These are phyloP conservation scores for Sthenelais limicola DNA, from an alignment of 2,888 invertebrate genomes.

Conservation along the genomic window DNA sequence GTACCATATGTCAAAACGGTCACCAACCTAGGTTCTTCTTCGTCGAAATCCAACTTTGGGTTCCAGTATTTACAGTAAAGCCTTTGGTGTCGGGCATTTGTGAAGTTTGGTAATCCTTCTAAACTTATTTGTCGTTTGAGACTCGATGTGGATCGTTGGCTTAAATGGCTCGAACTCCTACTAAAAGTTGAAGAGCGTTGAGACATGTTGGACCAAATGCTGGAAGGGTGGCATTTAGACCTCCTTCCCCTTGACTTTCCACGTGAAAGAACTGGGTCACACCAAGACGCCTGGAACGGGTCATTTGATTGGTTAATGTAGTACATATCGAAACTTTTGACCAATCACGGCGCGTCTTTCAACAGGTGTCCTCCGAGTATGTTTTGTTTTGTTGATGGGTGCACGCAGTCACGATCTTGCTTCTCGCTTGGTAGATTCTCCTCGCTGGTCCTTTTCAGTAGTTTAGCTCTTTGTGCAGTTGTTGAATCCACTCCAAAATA, in stretches of 20 bases:
- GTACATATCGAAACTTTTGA: neutral
- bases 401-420: no score
- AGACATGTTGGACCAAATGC: conserved; percentile 18
- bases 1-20: neutral
- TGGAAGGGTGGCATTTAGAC: no score
- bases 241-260: conserved; percentile 9
- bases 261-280: conserved; percentile 36
- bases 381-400: conserved; percentile 19
- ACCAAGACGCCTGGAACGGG: conserved; percentile 19
- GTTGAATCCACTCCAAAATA: no score
- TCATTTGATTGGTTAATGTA: conserved; percentile 4
- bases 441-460: no score
- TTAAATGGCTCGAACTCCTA: no score
- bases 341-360: neutral
- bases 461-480: no score
- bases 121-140: neutral
- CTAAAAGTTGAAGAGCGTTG: neutral
- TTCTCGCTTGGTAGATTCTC: no score
- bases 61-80: conserved; percentile 31
- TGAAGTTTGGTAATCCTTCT: conserved; percentile 27
- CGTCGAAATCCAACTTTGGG: conserved; percentile 21
- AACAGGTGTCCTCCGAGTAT: conserved; percentile 5
- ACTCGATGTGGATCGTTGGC: conserved; percentile 9
- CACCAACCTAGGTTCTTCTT: conserved; percentile 29
- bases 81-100: conserved; percentile 25